Evolutionary conservation across 2,888 invertebrate species (phyloP).

Genomic region (Dicyrtoma fusca): DNA sequence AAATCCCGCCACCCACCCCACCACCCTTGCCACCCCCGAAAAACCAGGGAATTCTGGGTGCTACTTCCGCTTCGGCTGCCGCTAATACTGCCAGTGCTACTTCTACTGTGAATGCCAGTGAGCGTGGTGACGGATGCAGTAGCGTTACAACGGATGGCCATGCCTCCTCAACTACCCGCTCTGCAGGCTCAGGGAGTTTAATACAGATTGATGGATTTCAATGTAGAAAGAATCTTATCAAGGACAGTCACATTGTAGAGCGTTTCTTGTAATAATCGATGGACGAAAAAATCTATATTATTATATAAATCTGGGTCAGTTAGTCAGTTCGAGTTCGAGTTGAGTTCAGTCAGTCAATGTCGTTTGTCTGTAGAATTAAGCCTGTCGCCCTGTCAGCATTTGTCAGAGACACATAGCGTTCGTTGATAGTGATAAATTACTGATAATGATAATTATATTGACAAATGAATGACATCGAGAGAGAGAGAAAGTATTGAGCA

Average conservation of each 20-base stretch:
- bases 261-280: slow-evolving; percentile 51
- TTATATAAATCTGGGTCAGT: too few species aligned
- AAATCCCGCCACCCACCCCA: background rate
- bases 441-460: too few species aligned
- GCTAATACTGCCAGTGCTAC: background rate
- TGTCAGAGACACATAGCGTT: too few species aligned
- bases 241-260: slow-evolving; percentile 55
- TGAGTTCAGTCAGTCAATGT: too few species aligned
- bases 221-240: slow-evolving; percentile 52
- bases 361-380: too few species aligned
- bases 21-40: slow-evolving; percentile 29
- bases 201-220: slow-evolving; percentile 56
- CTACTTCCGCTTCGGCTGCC: too few species aligned
- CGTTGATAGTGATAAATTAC: too few species aligned
- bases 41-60: background rate
- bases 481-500: too few species aligned
- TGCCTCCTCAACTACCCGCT: slow-evolving; percentile 47
- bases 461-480: too few species aligned
- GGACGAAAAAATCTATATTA: background rate
- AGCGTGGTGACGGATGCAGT: background rate
- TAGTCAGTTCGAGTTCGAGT: too few species aligned
- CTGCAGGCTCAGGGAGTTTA: slow-evolving; percentile 52
- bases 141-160: slow-evolving; percentile 39
- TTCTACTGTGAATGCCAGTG: background rate
- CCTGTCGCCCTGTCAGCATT: too few species aligned